A percentile compares a stretch with the other conserved stretches of the same genome.
phyloP scores from a whole-genome alignment of 2,113 vertebrate species.

The Todiramphus chloris region DNA sequence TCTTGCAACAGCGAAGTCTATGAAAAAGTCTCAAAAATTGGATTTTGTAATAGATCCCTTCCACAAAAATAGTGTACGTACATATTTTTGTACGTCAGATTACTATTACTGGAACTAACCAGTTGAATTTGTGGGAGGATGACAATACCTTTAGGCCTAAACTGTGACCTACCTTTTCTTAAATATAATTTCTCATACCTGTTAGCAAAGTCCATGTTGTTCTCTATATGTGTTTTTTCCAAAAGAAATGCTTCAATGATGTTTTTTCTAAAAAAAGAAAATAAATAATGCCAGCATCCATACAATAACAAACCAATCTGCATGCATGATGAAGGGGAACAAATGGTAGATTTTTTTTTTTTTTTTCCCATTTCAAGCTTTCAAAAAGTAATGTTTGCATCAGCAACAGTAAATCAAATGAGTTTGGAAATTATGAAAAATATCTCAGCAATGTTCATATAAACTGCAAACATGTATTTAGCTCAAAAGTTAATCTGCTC shows the following conservation, averaged over 20 bases:
- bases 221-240: conserved; percentile 36
- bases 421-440: background rate
- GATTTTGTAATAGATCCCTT: background rate
- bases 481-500: background rate
- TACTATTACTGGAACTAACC: too few relatives aligned
- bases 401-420: background rate
- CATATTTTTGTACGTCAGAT: too few relatives aligned
- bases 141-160: background rate
- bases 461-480: background rate
- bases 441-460: background rate
- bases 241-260: conserved; percentile 49
- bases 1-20: background rate
- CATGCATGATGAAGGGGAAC: background rate
- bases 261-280: conserved; percentile 33
- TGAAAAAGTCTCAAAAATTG: background rate
- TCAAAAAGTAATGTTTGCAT: background rate
- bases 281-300: conserved; percentile 43
- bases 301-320: background rate
- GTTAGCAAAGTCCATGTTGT: background rate
- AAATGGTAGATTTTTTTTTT: background rate
- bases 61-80: background rate
- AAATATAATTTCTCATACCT: conserved; percentile 24
- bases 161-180: background rate
- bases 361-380: background rate
- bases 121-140: background rate